Conservation (phyloP, 2,797 vertebrate genomes). For the Enteromius treurensis region DNA sequence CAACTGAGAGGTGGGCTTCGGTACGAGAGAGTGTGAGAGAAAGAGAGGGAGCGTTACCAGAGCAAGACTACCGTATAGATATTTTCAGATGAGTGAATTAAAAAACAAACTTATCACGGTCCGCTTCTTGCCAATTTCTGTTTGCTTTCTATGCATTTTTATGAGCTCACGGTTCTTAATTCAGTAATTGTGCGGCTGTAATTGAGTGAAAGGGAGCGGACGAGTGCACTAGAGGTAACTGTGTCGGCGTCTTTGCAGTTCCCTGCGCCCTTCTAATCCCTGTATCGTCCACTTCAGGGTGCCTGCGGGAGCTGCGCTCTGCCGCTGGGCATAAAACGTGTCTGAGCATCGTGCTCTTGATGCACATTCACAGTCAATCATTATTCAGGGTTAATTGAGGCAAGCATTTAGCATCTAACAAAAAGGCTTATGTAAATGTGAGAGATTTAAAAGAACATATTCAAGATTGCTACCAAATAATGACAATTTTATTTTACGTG, state of each 20-base stretch:
- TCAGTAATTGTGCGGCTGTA: slow-evolving; percentile 48
- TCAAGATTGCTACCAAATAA: not conserved
- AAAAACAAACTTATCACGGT: slow-evolving; percentile 23
- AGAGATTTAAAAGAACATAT: not conserved
- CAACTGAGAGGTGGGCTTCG: slow-evolving; percentile 66
- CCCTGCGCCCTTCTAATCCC: slow-evolving; percentile 74
- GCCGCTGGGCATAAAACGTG: slow-evolving; percentile 70
- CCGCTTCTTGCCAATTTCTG: not conserved
- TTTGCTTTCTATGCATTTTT: slow-evolving; percentile 35
- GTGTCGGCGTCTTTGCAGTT: slow-evolving; percentile 60
- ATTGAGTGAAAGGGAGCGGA: slow-evolving; percentile 60
- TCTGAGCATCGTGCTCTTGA: slow-evolving; percentile 74
- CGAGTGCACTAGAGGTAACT: slow-evolving; percentile 70
- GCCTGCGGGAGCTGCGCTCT: slow-evolving; percentile 64
- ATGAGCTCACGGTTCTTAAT: slow-evolving; percentile 6
- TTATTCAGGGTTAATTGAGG: slow-evolving; percentile 69
- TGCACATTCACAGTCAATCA: slow-evolving; percentile 74
- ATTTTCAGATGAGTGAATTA: slow-evolving; percentile 35
- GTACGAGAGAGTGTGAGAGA: slow-evolving; percentile 52
- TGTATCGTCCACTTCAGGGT: slow-evolving; percentile 77
- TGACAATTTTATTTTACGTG: not conserved
- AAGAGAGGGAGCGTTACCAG: slow-evolving; percentile 47
- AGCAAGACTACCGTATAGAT: slow-evolving; percentile 51
- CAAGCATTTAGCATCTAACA: slow-evolving; percentile 26
- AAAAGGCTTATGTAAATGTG: slow-evolving; percentile 8